Evolutionary conservation across 2,797 vertebrate genomes (phyloP), one percentile per base, ranked within the genome.

Genomic region (Spinibarbus caldwelli): DNA sequence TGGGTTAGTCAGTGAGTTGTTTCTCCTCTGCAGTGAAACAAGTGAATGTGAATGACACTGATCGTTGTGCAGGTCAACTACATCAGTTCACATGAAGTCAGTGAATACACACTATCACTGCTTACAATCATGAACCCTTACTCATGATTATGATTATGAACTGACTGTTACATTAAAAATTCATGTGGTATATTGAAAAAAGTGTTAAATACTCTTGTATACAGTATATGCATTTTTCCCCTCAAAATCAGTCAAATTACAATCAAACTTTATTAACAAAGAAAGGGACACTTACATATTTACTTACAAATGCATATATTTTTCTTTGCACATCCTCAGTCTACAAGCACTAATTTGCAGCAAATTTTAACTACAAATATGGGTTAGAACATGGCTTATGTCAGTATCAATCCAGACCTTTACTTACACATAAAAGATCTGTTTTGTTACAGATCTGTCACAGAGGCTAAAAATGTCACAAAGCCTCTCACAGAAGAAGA

Each of bases 391-490:
- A 59, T 41, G 34, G 49, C 6, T 2, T 76, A 34, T 66, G 47
- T 36, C 1, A 8, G 11, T 36, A 78, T 29, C n/a, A 41, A 62
- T 41, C 15, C n/a, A n/a, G 36, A 78, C 14, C 15, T 78, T 59
- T 6, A 41, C 5, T 41, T 41, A 19, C n/a, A 43, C 54, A 29
- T 12, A 17, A 78, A 59, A 62, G 15, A 78, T 38, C 14, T 11
- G 36, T 15, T 78, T 70, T 1, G 62, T 31, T 43, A 77, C 11
- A n/a, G 76, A 66, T 54, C 82, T 41, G 31, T 67, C 34, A 43
- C 73, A 41, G 62, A 77, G 47, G 34, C 73, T 68, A 14, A n/a
- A 71, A 59, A 68, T 70, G 54, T 70, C 34, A 79, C 38, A 34
- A 38, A 29, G 67, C 29, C 41, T 47, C 66, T 72, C 10, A 68